Percentiles rank a stretch among this genome's conserved stretches.
Evolutionary conservation across 2,888 invertebrate genomes (phyloP).

Genomic region (Mythimna pallens): DNA sequence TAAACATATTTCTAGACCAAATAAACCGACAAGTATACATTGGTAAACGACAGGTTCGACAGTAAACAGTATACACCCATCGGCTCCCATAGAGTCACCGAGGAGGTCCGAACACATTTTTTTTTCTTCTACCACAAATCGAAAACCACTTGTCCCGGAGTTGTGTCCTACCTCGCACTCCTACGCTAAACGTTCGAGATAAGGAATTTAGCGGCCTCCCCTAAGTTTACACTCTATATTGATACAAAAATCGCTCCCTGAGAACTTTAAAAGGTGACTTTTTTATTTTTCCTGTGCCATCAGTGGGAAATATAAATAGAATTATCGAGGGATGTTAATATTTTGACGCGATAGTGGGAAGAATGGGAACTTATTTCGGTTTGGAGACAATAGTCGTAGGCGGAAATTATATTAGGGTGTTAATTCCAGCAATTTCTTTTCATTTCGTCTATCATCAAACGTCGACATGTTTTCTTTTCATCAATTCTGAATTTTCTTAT

Average conservation of each 20-base stretch:
- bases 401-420: slow-evolving; percentile 26
- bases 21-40: slow-evolving; percentile 35
- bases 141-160: slow-evolving; percentile 70
- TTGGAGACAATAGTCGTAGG: slow-evolving; percentile 38
- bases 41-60: slow-evolving; percentile 52
- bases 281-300: slow-evolving; percentile 75
- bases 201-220: slow-evolving; percentile 88
- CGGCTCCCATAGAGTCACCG: slow-evolving; percentile 55
- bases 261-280: slow-evolving; percentile 75
- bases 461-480: too few relatives aligned
- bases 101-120: slow-evolving; percentile 69
- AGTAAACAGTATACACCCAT: slow-evolving; percentile 53
- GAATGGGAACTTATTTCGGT: slow-evolving; percentile 52
- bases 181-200: slow-evolving; percentile 84
- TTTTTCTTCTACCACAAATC: slow-evolving; percentile 65
- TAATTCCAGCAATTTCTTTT: slow-evolving; percentile 13
- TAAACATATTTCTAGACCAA: slow-evolving; percentile 35
- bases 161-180: slow-evolving; percentile 70
- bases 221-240: slow-evolving; percentile 83
- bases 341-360: slow-evolving; percentile 60
- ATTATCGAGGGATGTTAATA: slow-evolving; percentile 77
- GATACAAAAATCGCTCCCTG: slow-evolving; percentile 80
- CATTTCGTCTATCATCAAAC: neutral
- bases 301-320: slow-evolving; percentile 87
- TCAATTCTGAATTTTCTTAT: neutral